Conservation (phyloP, 1,140 invertebrate genomes). For the Trichonephila clavata region DNA sequence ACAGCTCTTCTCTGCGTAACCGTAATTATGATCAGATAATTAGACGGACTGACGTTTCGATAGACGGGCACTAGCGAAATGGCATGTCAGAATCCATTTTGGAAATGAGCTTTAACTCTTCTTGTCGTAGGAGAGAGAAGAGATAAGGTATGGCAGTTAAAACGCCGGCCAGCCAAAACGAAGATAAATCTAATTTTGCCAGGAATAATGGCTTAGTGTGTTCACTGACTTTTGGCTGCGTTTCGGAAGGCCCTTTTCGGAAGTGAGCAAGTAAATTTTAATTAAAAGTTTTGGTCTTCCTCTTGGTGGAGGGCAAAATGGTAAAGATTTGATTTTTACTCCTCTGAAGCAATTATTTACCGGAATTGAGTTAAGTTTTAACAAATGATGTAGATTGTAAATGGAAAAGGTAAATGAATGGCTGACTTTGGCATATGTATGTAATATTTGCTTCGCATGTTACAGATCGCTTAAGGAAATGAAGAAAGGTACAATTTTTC, state of each 20-base stretch:
- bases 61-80: background rate
- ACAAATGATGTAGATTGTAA: too few relatives aligned
- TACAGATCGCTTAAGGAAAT: too few relatives aligned
- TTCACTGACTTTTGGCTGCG: background rate
- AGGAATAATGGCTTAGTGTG: slow-evolving; percentile 5
- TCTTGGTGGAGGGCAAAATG: background rate
- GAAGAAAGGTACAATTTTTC: too few relatives aligned
- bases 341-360: background rate
- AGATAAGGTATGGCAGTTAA: slow-evolving; percentile 49
- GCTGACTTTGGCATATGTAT: too few relatives aligned
- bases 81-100: slow-evolving; percentile 32
- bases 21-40: slow-evolving; percentile 51
- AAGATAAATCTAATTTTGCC: slow-evolving; percentile 48
- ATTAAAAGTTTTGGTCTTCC: background rate
- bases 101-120: slow-evolving; percentile 29
- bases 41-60: slow-evolving; percentile 35
- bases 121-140: slow-evolving; percentile 15
- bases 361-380: background rate
- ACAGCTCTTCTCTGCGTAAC: background rate
- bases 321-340: background rate
- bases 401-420: too few relatives aligned
- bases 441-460: too few relatives aligned
- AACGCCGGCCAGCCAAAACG: slow-evolving; percentile 29
- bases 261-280: background rate
- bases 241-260: background rate